Evolutionary conservation across 2,113 vertebrate genomes (phyloP).

Genomic region (Egretta garzetta): DNA sequence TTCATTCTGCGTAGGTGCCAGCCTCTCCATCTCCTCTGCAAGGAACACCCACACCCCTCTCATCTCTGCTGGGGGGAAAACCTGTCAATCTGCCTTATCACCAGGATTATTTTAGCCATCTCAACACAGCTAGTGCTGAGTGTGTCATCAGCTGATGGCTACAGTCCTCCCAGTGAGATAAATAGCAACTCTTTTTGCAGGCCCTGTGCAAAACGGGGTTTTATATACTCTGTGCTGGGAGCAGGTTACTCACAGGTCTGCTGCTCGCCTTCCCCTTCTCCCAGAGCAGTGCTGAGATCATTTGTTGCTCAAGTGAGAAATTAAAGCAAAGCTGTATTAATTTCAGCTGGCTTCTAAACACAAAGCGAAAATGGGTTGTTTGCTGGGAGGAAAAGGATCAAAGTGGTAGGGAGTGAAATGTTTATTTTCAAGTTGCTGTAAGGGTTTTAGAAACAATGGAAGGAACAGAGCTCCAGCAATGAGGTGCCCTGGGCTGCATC

Average conservation of each 20-base stretch:
- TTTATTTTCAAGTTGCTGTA: conserved; percentile 39
- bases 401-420: conserved; percentile 6
- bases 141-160: neutral
- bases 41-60: neutral
- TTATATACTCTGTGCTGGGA: neutral
- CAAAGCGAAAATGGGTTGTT: neutral
- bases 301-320: neutral
- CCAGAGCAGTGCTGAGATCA: neutral
- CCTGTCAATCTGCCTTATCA: neutral
- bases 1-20: conserved; percentile 10
- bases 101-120: neutral
- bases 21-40: neutral
- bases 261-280: neutral
- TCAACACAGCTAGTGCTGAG: neutral
- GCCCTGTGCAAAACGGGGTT: neutral
- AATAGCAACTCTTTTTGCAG: neutral
- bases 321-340: conserved; percentile 37
- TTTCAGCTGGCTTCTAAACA: conserved; percentile 37
- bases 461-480: conserved; percentile 7
- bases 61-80: neutral
- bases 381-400: neutral
- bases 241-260: neutral
- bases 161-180: neutral
- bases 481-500: neutral
- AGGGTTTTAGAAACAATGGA: conserved; percentile 49